Evolutionary conservation across 2,113 vertebrate species (phyloP), one percentile per base, ranked within the genome.

Genomic region (Psilopogon haemacephalus): DNA sequence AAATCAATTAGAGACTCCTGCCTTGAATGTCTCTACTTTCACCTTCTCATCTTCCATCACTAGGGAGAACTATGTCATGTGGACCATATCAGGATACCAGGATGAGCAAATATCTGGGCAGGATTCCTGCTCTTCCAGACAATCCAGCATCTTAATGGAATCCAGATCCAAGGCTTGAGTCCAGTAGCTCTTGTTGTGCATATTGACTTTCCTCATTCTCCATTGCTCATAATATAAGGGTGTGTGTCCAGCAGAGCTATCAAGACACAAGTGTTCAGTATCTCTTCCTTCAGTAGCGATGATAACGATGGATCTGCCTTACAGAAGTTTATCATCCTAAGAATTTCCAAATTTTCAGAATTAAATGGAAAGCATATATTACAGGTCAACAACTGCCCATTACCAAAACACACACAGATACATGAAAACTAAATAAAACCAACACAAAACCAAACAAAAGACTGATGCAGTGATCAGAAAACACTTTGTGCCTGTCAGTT

Each of bases 71-170:
- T 88, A 37, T 58, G 38, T 38, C 14, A 30, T n/a, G 24, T 2
- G 5, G 20, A 13, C n/a, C n/a, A n/a, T n/a, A n/a, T n/a, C n/a
- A 0, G 0, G 5, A 44, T 26, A 15, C 2, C 6, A 55, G 12
- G 14, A 64, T 12, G 33, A 78, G 26, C 6, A 32, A 16, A 3
- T 44, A 27, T 28, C 13, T 68, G 32, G 44, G 27, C 24, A 79
- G 8, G 26, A 26, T 72, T 86, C 16, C 10, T 58, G 15, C 3
- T 68, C 19, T 64, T 89, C 62, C 37, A 63, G 26, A 59, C 6
- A 58, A 62, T 32, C 17, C 54, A 74, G 1, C 8, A 21, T 28
- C 33, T 82, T 59, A 59, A 32, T 69, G 68, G n/a, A 85, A 86
- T 5, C 2, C 40, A 67, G 70, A 44, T 5, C 5, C 32, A 75